Evolutionary conservation across 2,797 vertebrate genomes (phyloP).

Genomic region (Argyrosomus regius): DNA sequence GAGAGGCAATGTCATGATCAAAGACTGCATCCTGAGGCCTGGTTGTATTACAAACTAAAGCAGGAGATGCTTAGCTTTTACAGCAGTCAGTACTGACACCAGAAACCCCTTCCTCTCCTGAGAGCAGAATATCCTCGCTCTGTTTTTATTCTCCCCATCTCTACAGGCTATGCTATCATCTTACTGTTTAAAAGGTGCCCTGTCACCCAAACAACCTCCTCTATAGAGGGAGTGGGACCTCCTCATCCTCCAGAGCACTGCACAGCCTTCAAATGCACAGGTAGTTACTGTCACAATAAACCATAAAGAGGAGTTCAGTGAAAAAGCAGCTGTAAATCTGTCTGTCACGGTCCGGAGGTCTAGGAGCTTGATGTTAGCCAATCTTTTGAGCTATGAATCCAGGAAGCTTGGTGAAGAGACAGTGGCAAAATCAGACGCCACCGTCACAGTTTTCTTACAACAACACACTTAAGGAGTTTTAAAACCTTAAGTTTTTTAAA

Average conservation of each 20-base stretch:
- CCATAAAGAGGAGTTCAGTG: slow-evolving; percentile 23
- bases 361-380: slow-evolving; percentile 26
- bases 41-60: slow-evolving; percentile 56
- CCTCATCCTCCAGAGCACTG: slow-evolving; percentile 1
- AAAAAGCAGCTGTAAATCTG: slow-evolving; percentile 28
- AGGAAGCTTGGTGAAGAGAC: slow-evolving; percentile 32
- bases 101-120: slow-evolving; percentile 28
- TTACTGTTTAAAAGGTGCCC: slow-evolving; percentile 29
- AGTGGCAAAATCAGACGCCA: slow-evolving; percentile 8
- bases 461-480: background rate
- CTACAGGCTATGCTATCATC: slow-evolving; percentile 25
- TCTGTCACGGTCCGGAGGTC: slow-evolving; percentile 40
- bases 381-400: slow-evolving; percentile 24
- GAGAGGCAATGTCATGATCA: slow-evolving; percentile 66
- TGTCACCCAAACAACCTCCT: slow-evolving; percentile 37
- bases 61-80: slow-evolving; percentile 18
- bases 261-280: slow-evolving; percentile 22
- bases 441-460: background rate
- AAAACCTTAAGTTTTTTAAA: slow-evolving; percentile 20
- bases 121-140: slow-evolving; percentile 20
- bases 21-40: slow-evolving; percentile 61
- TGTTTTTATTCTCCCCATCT: slow-evolving; percentile 36
- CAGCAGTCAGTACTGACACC: slow-evolving; percentile 42
- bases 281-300: slow-evolving; percentile 30
- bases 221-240: slow-evolving; percentile 9